Evolutionary conservation across 2,888 invertebrate genomes (phyloP).

Genomic region (Drosophila buzzatii): DNA sequence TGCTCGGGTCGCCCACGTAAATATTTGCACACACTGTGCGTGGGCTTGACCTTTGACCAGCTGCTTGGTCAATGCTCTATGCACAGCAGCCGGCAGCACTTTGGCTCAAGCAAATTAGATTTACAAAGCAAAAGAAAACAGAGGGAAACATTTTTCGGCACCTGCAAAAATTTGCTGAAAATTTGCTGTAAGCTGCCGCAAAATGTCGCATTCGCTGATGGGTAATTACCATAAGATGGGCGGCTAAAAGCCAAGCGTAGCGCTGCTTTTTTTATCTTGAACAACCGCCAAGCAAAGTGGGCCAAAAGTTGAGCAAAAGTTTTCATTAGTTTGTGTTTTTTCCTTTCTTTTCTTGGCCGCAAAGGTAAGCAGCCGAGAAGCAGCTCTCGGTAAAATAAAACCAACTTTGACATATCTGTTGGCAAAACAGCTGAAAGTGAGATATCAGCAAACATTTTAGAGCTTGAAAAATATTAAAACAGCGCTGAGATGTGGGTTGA

Average conservation of each 20-base stretch:
- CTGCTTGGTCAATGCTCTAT: neutral
- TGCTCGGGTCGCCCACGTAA: slow-evolving; percentile 27
- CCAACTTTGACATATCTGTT: slow-evolving; percentile 22
- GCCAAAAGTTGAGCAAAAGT: slow-evolving; percentile 28
- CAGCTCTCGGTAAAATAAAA: slow-evolving; percentile 23
- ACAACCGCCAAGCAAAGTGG: slow-evolving; percentile 8
- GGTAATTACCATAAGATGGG: slow-evolving; percentile 35
- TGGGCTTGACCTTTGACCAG: slow-evolving; percentile 19
- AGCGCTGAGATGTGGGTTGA: too few species aligned
- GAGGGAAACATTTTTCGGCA: neutral
- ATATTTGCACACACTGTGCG: slow-evolving; percentile 39
- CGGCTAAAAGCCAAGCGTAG: slow-evolving; percentile 38
- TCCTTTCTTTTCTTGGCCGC: neutral
- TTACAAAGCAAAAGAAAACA: slow-evolving; percentile 26
- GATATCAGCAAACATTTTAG: slow-evolving; percentile 3
- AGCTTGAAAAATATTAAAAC: neutral
- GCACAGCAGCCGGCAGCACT: neutral
- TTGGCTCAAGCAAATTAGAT: slow-evolving; percentile 59
- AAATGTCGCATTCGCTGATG: slow-evolving; percentile 37
- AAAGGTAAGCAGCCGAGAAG: slow-evolving; percentile 5
- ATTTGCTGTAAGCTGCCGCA: slow-evolving; percentile 15
- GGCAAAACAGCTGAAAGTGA: neutral
- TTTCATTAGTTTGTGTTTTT: slow-evolving; percentile 5
- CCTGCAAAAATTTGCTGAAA: slow-evolving; percentile 10
- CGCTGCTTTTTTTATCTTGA: slow-evolving; percentile 4